A percentile compares a stretch with the other conserved stretches of the same genome.
Evolutionary conservation across 2,888 invertebrate species (phyloP).

Genomic region (Mimachlamys varia): DNA sequence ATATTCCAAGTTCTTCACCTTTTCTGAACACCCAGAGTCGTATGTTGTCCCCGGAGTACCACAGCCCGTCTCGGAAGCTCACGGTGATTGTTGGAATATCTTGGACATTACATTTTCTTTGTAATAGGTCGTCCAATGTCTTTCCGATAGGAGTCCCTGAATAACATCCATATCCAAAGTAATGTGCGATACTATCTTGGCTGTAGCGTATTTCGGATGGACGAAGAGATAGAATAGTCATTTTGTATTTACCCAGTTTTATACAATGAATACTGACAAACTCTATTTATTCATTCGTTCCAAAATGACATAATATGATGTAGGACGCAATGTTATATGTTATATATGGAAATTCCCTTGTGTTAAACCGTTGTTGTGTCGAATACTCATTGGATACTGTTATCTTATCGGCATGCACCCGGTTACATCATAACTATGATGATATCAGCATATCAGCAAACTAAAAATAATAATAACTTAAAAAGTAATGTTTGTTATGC

Average conservation of each 20-base stretch:
- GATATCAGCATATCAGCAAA: too few relatives aligned
- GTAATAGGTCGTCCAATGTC: constrained; percentile 43
- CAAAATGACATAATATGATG: too few relatives aligned
- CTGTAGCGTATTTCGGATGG: constrained; percentile 45
- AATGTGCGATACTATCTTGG: constrained; percentile 42
- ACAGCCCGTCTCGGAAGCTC: background rate
- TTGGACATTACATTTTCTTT: background rate
- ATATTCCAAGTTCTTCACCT: constrained; percentile 43
- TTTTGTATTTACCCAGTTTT: background rate
- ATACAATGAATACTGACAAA: too few relatives aligned
- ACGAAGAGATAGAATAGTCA: constrained; percentile 33
- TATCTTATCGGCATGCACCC: too few relatives aligned
- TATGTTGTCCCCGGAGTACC: constrained; percentile 44
- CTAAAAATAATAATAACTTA: too few relatives aligned
- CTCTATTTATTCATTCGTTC: too few relatives aligned
- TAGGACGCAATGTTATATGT: too few relatives aligned
- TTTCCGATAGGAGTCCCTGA: constrained; percentile 36
- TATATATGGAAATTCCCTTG: too few relatives aligned
- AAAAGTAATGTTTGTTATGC: too few relatives aligned
- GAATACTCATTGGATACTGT: too few relatives aligned
- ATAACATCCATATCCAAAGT: constrained; percentile 42
- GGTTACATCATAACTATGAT: too few relatives aligned
- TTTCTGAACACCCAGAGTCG: constrained; percentile 48
- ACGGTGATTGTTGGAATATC: constrained; percentile 45
- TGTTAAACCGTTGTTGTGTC: too few relatives aligned